Percentiles rank a stretch among this genome's conserved stretches.
These are phyloP conservation scores for Sipha maydis DNA, from an alignment of 2,888 invertebrate genomes.

Conservation along the genomic window DNA sequence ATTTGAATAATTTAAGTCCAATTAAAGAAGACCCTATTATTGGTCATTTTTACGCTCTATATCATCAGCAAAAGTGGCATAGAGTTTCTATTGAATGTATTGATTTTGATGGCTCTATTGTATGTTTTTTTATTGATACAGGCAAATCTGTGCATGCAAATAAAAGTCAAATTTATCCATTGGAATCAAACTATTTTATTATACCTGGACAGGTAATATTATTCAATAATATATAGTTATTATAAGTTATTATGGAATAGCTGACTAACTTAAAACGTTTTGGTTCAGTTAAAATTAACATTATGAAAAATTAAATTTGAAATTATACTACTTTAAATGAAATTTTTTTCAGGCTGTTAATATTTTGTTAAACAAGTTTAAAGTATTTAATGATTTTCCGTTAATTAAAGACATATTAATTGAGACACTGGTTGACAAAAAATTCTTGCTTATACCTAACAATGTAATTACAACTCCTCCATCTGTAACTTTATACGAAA, in stretches of 20 bases:
- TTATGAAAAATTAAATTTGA: not conserved
- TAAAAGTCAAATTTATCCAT: not conserved
- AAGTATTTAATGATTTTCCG: constrained; percentile 22
- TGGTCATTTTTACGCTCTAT: not conserved
- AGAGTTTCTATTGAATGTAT: not conserved
- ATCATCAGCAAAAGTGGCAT: constrained; percentile 9
- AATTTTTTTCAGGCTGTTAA: constrained; percentile 16
- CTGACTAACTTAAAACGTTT: not conserved
- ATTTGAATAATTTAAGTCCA: not conserved
- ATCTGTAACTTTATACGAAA: not conserved
- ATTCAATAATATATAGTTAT: no score
- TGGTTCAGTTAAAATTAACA: not conserved
- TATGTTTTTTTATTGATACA: not conserved
- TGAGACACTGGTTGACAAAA: not conserved
- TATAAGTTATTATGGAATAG: not conserved
- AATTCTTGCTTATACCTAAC: constrained; percentile 1
- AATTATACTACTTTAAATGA: not conserved
- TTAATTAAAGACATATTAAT: constrained; percentile 28
- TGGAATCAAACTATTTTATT: not conserved
- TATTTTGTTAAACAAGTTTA: constrained; percentile 3
- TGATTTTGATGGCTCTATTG: not conserved
- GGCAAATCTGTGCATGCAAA: not conserved
- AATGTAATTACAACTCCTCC: not conserved
- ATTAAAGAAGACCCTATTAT: not conserved
- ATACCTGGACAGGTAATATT: constrained; percentile 6